phyloP scores from a whole-genome alignment of 1,140 invertebrate species.

The Colletes gigas region DNA sequence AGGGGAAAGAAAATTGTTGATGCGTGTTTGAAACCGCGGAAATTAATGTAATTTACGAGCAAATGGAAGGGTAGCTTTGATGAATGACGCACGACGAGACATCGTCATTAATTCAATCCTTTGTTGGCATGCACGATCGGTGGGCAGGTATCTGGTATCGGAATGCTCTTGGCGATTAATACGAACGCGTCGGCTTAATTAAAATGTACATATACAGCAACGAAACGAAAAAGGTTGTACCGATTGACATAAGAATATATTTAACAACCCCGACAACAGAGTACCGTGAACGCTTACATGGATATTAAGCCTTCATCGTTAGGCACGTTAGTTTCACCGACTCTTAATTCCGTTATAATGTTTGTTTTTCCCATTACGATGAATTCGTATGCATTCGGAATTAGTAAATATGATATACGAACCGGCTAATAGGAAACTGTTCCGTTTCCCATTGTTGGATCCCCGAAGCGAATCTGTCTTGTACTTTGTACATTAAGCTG shows the following conservation, averaged over 20 bases:
- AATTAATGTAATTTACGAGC: constrained; percentile 28
- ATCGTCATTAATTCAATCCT: constrained; percentile 54
- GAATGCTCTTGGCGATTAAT: constrained; percentile 23
- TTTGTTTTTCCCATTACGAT: constrained; percentile 25
- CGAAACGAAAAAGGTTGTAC: constrained; percentile 29
- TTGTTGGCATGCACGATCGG: constrained; percentile 9
- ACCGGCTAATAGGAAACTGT: no score
- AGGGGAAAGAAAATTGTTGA: background rate
- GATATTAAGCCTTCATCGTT: constrained; percentile 26
- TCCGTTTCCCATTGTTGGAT: background rate
- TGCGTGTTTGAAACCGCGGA: background rate
- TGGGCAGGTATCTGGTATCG: constrained; percentile 1
- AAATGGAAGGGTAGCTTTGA: constrained; percentile 19
- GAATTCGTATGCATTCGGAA: background rate
- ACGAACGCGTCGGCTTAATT: constrained; percentile 44
- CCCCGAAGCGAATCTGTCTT: background rate
- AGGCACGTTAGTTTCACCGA: constrained; percentile 20
- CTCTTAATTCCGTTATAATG: constrained; percentile 11
- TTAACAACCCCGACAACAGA: constrained; percentile 13
- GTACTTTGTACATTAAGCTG: no score
- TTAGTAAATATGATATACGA: no score
- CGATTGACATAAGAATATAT: constrained; percentile 32
- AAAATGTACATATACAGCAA: constrained; percentile 39
- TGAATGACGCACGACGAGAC: background rate
- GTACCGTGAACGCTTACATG: constrained; percentile 18